A percentile compares a stretch with the other conserved stretches of the same genome.
Conservation (phyloP, 2,888 invertebrate species). For the Tanypteryx hageni region DNA sequence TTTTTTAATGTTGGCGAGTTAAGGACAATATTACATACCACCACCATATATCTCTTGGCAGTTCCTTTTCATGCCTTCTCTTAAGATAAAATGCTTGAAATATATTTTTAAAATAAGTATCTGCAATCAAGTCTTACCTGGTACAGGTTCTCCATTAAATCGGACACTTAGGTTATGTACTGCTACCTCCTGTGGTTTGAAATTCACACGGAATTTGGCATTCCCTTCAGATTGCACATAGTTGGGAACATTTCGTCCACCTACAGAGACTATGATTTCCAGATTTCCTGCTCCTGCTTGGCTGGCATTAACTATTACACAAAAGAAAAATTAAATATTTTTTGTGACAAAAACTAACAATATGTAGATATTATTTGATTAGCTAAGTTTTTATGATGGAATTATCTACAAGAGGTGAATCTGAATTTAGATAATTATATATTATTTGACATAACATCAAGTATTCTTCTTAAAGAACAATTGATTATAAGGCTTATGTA, state of each 20-base stretch:
- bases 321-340: slow-evolving; percentile 65
- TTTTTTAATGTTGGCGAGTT: too few relatives aligned
- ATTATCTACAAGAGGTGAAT: not conserved
- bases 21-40: too few relatives aligned
- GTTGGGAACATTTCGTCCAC: slow-evolving; percentile 97
- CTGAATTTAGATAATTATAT: not conserved
- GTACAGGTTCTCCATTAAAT: slow-evolving; percentile 83
- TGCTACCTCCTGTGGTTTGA: slow-evolving; percentile 96
- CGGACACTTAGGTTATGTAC: slow-evolving; percentile 93
- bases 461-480: not conserved
- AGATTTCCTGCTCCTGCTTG: slow-evolving; percentile 93
- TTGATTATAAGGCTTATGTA: not conserved
- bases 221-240: slow-evolving; percentile 98
- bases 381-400: not conserved
- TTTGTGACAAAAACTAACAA: not conserved
- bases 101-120: not conserved
- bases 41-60: too few relatives aligned
- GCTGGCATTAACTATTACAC: slow-evolving; percentile 77
- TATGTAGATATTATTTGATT: not conserved
- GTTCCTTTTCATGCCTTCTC: too few relatives aligned
- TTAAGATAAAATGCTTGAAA: too few relatives aligned
- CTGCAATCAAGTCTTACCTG: slow-evolving; percentile 74
- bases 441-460: not conserved
- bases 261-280: slow-evolving; percentile 98
- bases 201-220: slow-evolving; percentile 95